Conservation (phyloP, 2,113 vertebrate genomes). For the Dipodomys merriami region DNA sequence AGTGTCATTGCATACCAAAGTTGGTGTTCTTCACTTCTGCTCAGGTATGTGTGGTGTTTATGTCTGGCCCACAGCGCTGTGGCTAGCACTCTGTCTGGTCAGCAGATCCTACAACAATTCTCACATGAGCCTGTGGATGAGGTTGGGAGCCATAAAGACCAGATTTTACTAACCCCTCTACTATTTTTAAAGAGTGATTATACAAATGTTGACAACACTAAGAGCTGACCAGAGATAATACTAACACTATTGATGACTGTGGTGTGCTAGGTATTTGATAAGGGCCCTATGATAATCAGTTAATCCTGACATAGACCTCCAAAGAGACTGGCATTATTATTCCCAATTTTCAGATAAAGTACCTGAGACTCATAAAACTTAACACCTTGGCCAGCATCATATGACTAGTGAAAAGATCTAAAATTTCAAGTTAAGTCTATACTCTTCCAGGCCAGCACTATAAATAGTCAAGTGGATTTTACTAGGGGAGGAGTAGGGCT, state of each 20-base stretch:
- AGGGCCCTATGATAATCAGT: background rate
- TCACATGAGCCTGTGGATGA: background rate
- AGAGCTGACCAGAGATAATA: too few species aligned
- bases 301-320: background rate
- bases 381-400: slow-evolving; percentile 14
- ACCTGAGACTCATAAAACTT: slow-evolving; percentile 32
- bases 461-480: background rate
- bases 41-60: background rate
- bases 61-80: background rate
- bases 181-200: background rate
- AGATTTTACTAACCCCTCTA: too few species aligned
- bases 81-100: background rate
- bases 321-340: background rate
- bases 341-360: background rate
- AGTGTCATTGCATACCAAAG: background rate
- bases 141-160: background rate
- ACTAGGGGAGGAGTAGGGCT: background rate
- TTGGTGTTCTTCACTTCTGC: background rate
- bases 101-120: background rate
- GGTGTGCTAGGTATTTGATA: background rate
- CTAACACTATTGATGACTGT: background rate
- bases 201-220: background rate
- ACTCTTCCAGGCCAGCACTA: background rate
- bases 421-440: slow-evolving; percentile 22
- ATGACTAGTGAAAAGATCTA: background rate